Conservation (phyloP, 1,140 invertebrate genomes). For the Drosophila tsacasi region DNA sequence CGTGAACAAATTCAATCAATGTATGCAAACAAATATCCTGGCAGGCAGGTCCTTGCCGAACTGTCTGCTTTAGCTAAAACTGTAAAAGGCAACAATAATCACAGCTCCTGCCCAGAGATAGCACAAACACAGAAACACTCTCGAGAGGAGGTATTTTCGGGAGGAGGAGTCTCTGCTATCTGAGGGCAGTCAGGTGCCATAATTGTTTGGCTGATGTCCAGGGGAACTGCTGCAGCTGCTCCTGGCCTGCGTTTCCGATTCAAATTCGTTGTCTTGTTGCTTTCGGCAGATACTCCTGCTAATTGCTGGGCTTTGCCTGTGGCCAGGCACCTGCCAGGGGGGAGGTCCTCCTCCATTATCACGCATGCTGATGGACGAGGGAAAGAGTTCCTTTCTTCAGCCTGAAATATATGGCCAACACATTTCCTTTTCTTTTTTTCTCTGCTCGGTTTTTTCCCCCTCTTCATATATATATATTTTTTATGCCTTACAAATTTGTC, state of each 20-base stretch:
- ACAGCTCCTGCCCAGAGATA: constrained; percentile 61
- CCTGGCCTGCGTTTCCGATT: constrained; percentile 6
- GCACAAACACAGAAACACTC: background rate
- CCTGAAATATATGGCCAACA: constrained; percentile 22
- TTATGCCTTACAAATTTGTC: constrained; percentile 55
- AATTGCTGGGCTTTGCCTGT: constrained; percentile 6
- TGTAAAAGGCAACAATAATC: constrained; percentile 78
- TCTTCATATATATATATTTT: background rate
- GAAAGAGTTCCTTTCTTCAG: background rate
- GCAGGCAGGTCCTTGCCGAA: constrained; percentile 19
- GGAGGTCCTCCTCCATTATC: background rate
- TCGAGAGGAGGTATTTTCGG: background rate
- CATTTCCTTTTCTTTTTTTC: constrained; percentile 8
- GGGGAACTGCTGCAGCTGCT: constrained; percentile 52
- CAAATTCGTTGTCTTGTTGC: constrained; percentile 6
- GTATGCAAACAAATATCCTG: constrained; percentile 80
- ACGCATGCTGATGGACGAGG: background rate
- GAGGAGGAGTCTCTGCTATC: constrained; percentile 51
- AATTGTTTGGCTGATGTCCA: constrained; percentile 60
- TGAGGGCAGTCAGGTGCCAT: constrained; percentile 62
- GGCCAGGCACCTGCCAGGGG: background rate
- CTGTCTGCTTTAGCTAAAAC: constrained; percentile 68
- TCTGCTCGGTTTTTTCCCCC: too few species aligned
- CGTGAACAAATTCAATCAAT: constrained; percentile 85
- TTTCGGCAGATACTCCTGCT: constrained; percentile 8